Evolutionary conservation across 2,797 vertebrate genomes (phyloP), one percentile per base, ranked within the genome.

Genomic region (Chromobotia macracanthus): DNA sequence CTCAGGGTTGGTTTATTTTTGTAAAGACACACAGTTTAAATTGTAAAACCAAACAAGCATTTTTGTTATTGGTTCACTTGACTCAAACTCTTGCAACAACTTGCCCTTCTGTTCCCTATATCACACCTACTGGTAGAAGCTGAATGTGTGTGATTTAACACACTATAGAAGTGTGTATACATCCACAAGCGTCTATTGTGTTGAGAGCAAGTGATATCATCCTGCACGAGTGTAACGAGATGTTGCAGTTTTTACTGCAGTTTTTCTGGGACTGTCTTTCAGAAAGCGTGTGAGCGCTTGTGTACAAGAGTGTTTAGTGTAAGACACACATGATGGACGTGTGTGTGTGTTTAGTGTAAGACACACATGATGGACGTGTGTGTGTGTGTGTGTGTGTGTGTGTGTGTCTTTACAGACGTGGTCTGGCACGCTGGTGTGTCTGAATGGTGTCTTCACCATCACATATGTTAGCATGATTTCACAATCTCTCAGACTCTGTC

Each of bases 391-490:
- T 80, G 66, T 79, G n/a, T n/a, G n/a, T n/a, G n/a, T n/a, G n/a
- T n/a, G n/a, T n/a, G n/a, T n/a, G n/a, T n/a, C n/a, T n/a, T 79
- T 81, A 56, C 70, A 80, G 60, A 41, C 1, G 38, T 79, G 64
- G 65, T 67, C 83, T 78, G 81, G 81, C 84, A 83, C 44, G 46
- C 75, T 61, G 75, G 71, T 77, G 51, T 83, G 84, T 74, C 80
- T 81, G 74, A 82, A 72, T 76, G 79, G 82, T 75, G 70, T 77
- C 79, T 79, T 77, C 81, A 68, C 61, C 67, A 68, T 72, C 69
- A 68, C 70, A 69, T 82, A 66, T 66, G 53, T 75, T 63, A 71
- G 80, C 80, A 79, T 46, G 76, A 75, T 83, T 81, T 50, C 50
- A 23, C 11, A 31, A 25, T 81, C 75, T 84, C 74, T 58, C 44